Percentiles rank a stretch among this genome's conserved stretches.
phyloP scores from a whole-genome alignment of 2,888 invertebrate genomes.

The Scaptomyza polygonia region DNA sequence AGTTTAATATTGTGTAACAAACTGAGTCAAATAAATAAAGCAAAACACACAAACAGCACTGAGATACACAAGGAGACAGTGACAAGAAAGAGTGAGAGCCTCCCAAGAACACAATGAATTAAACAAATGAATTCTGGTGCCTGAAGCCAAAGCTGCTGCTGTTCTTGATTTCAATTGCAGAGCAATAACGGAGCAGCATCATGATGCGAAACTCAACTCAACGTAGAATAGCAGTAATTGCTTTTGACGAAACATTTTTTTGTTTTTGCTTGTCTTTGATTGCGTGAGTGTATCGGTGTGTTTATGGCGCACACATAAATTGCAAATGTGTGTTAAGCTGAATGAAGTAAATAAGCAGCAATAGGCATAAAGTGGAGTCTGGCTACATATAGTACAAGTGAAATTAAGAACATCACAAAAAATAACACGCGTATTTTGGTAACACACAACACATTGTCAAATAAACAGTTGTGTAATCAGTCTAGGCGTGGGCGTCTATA shows the following conservation, averaged over 20 bases:
- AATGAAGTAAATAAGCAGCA: conserved; percentile 72
- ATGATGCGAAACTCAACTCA: conserved; percentile 59
- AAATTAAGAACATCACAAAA: conserved; percentile 48
- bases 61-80: conserved; percentile 48
- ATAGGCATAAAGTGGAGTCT: conserved; percentile 48
- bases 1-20: conserved; percentile 75
- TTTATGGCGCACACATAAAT: conserved; percentile 54
- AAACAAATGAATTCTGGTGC: conserved; percentile 57
- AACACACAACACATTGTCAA: conserved; percentile 20
- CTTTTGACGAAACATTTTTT: conserved; percentile 59
- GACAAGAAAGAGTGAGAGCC: conserved; percentile 31
- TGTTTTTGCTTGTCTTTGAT: conserved; percentile 11
- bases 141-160: conserved; percentile 27
- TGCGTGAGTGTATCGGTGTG: conserved; percentile 11
- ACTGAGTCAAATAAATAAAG: conserved; percentile 45
- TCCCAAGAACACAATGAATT: conserved; percentile 55
- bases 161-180: conserved; percentile 73
- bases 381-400: conserved; percentile 32
- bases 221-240: conserved; percentile 77
- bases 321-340: conserved; percentile 71
- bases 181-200: conserved; percentile 64
- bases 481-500: conserved; percentile 28
- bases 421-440: conserved; percentile 38
- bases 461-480: conserved; percentile 45
- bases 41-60: conserved; percentile 34